A percentile compares a stretch with the other conserved stretches of the same genome.
Conservation (phyloP, 37 sponge, comb jelly and placozoan species). For the Axinella damicornis region DNA sequence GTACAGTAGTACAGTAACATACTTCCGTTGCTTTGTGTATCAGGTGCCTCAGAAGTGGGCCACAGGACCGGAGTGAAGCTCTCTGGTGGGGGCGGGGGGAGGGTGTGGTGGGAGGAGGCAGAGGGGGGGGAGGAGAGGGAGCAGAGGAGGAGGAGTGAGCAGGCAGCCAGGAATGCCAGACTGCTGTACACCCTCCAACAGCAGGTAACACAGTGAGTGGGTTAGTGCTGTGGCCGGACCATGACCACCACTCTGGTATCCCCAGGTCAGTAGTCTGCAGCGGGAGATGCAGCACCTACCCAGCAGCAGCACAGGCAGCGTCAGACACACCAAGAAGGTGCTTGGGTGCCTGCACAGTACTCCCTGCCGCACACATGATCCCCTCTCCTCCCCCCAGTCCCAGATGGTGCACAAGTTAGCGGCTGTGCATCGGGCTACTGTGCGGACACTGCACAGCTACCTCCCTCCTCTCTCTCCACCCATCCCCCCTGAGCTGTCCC, state of each 20-base stretch:
- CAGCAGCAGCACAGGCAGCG: no score
- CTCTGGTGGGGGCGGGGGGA: not conserved
- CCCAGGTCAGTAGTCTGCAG: not conserved
- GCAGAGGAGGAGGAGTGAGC: conserved; percentile 47
- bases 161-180: conserved; percentile 41
- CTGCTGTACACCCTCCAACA: conserved; percentile 67
- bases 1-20: no score
- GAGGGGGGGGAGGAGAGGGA: conserved; percentile 42
- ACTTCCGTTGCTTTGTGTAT: no score
- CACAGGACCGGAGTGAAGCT: not conserved
- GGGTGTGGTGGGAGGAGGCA: conserved; percentile 43
- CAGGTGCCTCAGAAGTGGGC: not conserved
- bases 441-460: conserved; percentile 50
- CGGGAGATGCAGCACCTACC: not conserved
- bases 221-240: no score
- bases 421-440: conserved; percentile 47
- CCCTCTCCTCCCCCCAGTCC: not conserved
- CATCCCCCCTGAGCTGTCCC: conserved; percentile 22
- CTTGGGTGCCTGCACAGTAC: not conserved
- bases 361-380: not conserved
- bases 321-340: conserved; percentile 9
- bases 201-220: conserved; percentile 40
- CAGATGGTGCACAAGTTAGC: conserved; percentile 39
- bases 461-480: not conserved
- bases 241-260: not conserved